Evolutionary conservation across 2,113 vertebrate genomes (phyloP), one percentile per base, ranked within the genome.

Genomic region (Naja naja): DNA sequence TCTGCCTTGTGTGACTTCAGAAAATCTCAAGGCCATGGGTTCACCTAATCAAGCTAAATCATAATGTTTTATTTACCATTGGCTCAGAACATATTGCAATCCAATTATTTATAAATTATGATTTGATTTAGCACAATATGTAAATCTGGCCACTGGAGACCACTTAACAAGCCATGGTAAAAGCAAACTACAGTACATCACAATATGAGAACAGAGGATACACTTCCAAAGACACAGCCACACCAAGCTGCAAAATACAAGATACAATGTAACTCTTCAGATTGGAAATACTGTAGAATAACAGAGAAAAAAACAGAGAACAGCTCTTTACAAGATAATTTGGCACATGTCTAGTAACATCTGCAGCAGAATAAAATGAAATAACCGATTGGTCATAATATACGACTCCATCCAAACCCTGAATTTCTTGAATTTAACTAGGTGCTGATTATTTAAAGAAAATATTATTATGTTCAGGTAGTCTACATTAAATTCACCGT

Each of bases 341-440:
- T 3, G 39, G n/a, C 16, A 16, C 27, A 49, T 39, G 10, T 85
- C 74, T 39, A 90, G 53, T 49, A 2, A 8, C 87, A 3, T 64
- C 93, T 55, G 56, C 81, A 56, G 30, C 74, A 20, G 8, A 90
- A 91, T 10, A 2, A 55, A 89, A 81, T 39, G 16, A 0, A 60
- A 85, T 53, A 64, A 1, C 1, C 2, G 0, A 27, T 27, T 43
- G 9, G n/a, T 81, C 5, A 52, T 23, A 91, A 56, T 89, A 92
- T 4, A 94, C 47, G 90, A 53, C 3, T 27, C 74, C 22, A 43
- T 58, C 69, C 69, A 18, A 86, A 25, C 1, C 25, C 91, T 93
- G 3, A 69, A 95, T 20, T 89, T 93, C 92, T 92, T 89, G 88
- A 96, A 94, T 90, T 85, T 30, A 27, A 92, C 89, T 49, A 93